Conservation (phyloP, 2,113 vertebrate genomes). For the Pseudopipra pipra region DNA sequence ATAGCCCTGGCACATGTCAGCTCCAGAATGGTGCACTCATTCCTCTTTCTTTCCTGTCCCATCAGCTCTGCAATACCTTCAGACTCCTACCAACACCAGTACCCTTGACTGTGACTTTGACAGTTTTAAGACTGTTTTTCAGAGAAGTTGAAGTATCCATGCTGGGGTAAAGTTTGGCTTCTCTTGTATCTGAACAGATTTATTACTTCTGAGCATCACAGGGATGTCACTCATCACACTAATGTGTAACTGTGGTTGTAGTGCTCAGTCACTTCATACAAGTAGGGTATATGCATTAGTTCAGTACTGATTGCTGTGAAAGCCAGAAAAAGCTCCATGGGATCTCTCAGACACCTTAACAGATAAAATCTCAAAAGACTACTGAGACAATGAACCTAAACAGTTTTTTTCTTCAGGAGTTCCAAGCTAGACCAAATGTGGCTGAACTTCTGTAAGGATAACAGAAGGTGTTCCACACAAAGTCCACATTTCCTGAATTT, state of each 20-base stretch:
- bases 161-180: not conserved
- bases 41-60: not conserved
- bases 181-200: not conserved
- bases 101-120: not conserved
- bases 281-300: rapidly evolving
- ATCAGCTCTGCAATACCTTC: not conserved
- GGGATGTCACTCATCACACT: rapidly evolving
- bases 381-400: not conserved
- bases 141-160: not conserved
- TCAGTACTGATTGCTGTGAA: not conserved
- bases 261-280: rapidly evolving
- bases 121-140: not conserved
- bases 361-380: not conserved
- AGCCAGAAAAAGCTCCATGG: not conserved
- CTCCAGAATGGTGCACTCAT: not conserved
- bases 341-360: not conserved
- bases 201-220: not conserved
- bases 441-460: not conserved
- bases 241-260: no score
- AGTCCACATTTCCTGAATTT: not conserved
- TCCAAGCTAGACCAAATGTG: not conserved
- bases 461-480: not conserved
- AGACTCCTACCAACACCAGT: rapidly evolving
- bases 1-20: not conserved
- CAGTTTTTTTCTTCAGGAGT: not conserved